These are phyloP conservation scores for Mastacembelus armatus DNA, from an alignment of 2,797 vertebrate species.

Conservation along the genomic window DNA sequence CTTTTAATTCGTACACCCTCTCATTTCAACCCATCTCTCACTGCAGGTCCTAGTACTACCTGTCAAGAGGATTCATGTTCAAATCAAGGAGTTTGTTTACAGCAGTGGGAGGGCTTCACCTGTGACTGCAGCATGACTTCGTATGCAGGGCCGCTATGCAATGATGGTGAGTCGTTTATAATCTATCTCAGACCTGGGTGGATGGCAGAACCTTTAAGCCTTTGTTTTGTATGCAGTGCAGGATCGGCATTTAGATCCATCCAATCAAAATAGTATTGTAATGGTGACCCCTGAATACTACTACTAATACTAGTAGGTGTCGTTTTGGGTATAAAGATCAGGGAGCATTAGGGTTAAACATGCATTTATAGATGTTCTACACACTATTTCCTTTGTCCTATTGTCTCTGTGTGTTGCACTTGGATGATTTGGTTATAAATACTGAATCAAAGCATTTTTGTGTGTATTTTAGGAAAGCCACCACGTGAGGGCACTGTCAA, in stretches of 20 bases:
- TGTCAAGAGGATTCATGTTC: slow-evolving; percentile 99
- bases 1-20: slow-evolving; percentile 41
- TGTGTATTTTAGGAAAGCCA: slow-evolving; percentile 46
- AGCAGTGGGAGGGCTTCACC: slow-evolving; percentile 99
- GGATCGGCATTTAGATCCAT: not conserved
- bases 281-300: not conserved
- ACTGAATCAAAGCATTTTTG: not conserved
- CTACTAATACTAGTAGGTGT: no score
- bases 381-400: not conserved
- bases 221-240: not conserved
- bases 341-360: not conserved
- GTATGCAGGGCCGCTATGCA: slow-evolving; percentile 95
- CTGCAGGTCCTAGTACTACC: slow-evolving; percentile 95
- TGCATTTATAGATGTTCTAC: not conserved
- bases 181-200: not conserved
- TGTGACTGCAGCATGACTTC: slow-evolving; percentile 99
- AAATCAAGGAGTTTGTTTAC: slow-evolving; percentile 97
- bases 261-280: not conserved
- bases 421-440: slow-evolving; percentile 4
- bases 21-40: slow-evolving; percentile 42
- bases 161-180: slow-evolving; percentile 91
- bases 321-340: not conserved
- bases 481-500: slow-evolving; percentile 77
- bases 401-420: not conserved
- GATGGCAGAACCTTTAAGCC: not conserved